These are phyloP conservation scores for Adelognathus sp. DNA, from an alignment of 2,888 invertebrate genomes.

Conservation along the genomic window DNA sequence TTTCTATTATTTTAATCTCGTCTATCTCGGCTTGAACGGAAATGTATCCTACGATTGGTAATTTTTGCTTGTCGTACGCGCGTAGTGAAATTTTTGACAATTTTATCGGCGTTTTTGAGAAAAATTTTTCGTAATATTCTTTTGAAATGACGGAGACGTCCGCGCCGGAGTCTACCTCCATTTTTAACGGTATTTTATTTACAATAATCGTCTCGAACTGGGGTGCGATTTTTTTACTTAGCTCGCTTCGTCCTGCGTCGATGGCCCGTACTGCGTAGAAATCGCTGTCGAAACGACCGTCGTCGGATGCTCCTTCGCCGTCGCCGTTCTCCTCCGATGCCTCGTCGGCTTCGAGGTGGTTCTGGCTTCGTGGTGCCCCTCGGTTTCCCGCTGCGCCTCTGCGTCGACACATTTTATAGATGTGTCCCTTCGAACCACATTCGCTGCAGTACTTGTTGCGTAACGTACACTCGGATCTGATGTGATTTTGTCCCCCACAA, in stretches of 20 bases:
- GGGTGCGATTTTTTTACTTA: neutral
- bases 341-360: neutral
- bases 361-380: neutral
- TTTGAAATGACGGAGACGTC: slow-evolving; percentile 24
- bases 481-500: slow-evolving; percentile 16
- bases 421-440: slow-evolving; percentile 26
- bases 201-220: slow-evolving; percentile 1
- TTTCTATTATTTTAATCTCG: neutral
- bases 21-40: neutral
- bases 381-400: neutral
- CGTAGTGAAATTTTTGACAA: slow-evolving; percentile 2
- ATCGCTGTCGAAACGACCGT: neutral
- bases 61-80: slow-evolving; percentile 12
- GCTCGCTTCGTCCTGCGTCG: neutral
- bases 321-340: neutral
- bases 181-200: slow-evolving; percentile 12
- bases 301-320: neutral
- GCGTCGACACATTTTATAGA: slow-evolving; percentile 16
- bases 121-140: slow-evolving; percentile 20
- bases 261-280: neutral
- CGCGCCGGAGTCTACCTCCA: slow-evolving; percentile 33
- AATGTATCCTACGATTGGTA: slow-evolving; percentile 6
- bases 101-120: neutral
- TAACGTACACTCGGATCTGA: slow-evolving; percentile 5
- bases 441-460: slow-evolving; percentile 34